Conservation (phyloP, 2,888 invertebrate genomes). For the Sinhomidia bicolor region DNA sequence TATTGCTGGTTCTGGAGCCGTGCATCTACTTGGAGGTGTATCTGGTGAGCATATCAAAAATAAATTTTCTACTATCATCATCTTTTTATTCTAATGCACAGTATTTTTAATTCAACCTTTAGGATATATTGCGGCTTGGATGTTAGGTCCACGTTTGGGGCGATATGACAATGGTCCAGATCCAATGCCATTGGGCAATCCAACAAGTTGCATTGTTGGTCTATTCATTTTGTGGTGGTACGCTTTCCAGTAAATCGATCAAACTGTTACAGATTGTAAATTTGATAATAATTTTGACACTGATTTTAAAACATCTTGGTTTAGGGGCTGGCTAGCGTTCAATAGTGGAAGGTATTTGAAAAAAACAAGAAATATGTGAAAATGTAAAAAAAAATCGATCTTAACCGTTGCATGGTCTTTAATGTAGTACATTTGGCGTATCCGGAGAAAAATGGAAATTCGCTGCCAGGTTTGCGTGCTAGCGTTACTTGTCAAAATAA, state of each 20-base stretch:
- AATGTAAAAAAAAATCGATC: no score
- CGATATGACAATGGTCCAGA: conserved; percentile 81
- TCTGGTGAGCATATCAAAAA: conserved; percentile 80
- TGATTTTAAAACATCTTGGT: no score
- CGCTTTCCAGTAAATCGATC: no score
- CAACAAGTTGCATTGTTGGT: conserved; percentile 82
- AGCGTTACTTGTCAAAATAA: no score
- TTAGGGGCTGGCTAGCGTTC: conserved; percentile 83
- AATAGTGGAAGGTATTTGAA: conserved; percentile 81
- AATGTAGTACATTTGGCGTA: conserved; percentile 82
- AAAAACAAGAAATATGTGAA: background rate
- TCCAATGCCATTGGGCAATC: conserved; percentile 81
- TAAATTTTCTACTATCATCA: conserved; percentile 3
- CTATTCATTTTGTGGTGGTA: conserved; percentile 83
- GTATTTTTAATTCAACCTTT: no score
- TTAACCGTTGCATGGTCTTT: no score
- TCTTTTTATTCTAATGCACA: background rate
- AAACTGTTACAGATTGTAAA: no score
- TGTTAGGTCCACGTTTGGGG: conserved; percentile 81
- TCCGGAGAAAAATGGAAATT: conserved; percentile 83
- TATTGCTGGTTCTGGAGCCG: conserved; percentile 82
- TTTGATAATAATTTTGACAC: no score
- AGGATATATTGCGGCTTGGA: conserved; percentile 80
- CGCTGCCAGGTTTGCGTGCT: conserved; percentile 80
- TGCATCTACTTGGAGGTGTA: conserved; percentile 82